Conservation (phyloP, 2,113 vertebrate species). For the Bostrychus sinensis region DNA sequence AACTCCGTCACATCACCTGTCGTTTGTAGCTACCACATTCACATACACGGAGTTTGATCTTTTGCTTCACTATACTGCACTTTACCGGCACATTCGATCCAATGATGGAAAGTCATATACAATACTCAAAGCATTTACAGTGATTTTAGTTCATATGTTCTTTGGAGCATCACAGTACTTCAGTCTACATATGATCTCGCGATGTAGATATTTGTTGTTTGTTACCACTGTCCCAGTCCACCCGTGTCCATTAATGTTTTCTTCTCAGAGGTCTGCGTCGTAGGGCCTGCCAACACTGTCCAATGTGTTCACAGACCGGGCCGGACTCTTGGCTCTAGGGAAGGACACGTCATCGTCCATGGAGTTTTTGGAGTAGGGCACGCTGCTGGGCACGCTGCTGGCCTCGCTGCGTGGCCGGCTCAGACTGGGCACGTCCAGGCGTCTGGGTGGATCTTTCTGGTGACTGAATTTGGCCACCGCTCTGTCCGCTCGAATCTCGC, state of each 20-base stretch:
- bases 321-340: slow-evolving; percentile 65
- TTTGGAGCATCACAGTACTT: too few relatives aligned
- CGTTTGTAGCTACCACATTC: too few relatives aligned
- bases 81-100: background rate
- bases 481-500: slow-evolving; percentile 52
- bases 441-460: slow-evolving; percentile 31
- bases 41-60: background rate
- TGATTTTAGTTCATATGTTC: slow-evolving; percentile 7
- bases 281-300: slow-evolving; percentile 64
- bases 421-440: slow-evolving; percentile 58
- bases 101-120: background rate
- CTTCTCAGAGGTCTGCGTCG: slow-evolving; percentile 73
- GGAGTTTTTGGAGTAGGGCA: slow-evolving; percentile 65
- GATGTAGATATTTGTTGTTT: background rate
- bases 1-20: too few relatives aligned
- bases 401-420: slow-evolving; percentile 48
- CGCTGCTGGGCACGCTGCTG: slow-evolving; percentile 74
- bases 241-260: background rate
- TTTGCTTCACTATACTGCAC: background rate
- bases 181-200: too few relatives aligned
- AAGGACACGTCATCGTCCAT: slow-evolving; percentile 77
- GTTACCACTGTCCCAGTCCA: background rate
- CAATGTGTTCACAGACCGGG: slow-evolving; percentile 17
- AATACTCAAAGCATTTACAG: background rate
- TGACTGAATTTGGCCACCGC: slow-evolving; percentile 1